Evolutionary conservation across 1,140 invertebrate genomes (phyloP), one percentile per base, ranked within the genome.

Genomic region (Capitella teleta): DNA sequence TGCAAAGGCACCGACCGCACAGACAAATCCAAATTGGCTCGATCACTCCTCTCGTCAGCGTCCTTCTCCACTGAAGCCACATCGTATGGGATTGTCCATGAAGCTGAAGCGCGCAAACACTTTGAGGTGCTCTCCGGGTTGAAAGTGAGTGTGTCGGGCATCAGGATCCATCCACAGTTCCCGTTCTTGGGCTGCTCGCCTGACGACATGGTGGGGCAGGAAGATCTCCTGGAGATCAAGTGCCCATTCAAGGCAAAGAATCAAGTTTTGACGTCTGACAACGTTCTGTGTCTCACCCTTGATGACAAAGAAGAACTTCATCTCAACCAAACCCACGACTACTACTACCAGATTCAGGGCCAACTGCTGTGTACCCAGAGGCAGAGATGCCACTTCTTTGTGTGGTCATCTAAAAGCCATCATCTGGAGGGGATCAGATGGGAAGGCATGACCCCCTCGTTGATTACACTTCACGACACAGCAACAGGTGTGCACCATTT

Each of bases 121-220:
- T 56, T 47, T 50, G 34, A 25, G 26, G 25, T 24, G 37, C 37
- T 52, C 19, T 36, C 40, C 28, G 43, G 47, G 1, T 21, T 23
- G 12, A 44, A 26, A 12, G 32, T 54, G 4, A 47, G 53, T 18
- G 34, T 32, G 24, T 46, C 47, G 55, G 54, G 58, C 2, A 30
- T 47, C 41, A 24, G 41, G 25, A 45, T 58, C 25, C 49, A 19
- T 18, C 46, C 34, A 28, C 34, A 44, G 2, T 21, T 32, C 37
- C 53, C 57, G 14, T 56, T 49, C 21, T 16, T 61, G 10, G 49
- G 51, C 37, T 41, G 47, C 19, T 59, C 56, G 36, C 57, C 54
- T 38, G 53, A 59, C 53, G 56, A 37, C 2, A 28, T 56, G 26
- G 37, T 58, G 8, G 41, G 24, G 40, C 48, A 43, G 30, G 26